Evolutionary conservation across 2,113 vertebrate species (phyloP).

Genomic region (rat (Rattus norvegicus)): GRCr8 NC_086026.1:116493001-116493500

Average conservation of each 20-base stretch:
- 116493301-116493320: not conserved
- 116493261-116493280: not conserved
- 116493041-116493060: not conserved
- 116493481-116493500: conserved; percentile 29
- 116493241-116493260: not conserved
- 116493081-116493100: not conserved
- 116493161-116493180: not conserved
- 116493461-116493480: conserved; percentile 65
- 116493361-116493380: conserved; percentile 96
- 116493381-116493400: conserved; percentile 98
- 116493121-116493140: not conserved
- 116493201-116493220: not conserved
- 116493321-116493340: conserved; percentile 96
- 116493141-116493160: not conserved
- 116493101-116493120: not conserved
- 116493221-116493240: not conserved
- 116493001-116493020: not conserved
- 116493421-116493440: conserved; percentile 93
- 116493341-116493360: conserved; percentile 99
- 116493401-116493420: conserved; percentile 98
- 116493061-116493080: not conserved
- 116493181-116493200: not conserved
- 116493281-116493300: not conserved
- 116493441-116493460: conserved; percentile 55
- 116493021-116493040: not conserved